Base-by-base conservation (phyloP, 2,797 vertebrate genomes). In the Hippopotamyrus pictus region DNA sequence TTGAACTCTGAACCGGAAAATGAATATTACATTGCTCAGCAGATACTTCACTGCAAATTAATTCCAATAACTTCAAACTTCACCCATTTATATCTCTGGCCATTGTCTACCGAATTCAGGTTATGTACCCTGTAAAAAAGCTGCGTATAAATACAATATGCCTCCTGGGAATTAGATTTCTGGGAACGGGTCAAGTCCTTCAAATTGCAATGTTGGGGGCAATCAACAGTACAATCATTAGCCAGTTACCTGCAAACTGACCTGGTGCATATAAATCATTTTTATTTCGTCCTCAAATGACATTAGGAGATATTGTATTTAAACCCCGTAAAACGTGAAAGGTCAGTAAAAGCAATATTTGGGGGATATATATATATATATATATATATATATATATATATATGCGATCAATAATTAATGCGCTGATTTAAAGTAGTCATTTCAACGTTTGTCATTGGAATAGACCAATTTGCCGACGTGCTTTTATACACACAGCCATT, bases 1-100 rank as follows among this genome's bases (percentile, higher is more conserved):
- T 44, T 79, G 73, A 44, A 79, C 73, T 79, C 73, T 79, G 37
- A 79, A 79, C 73, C 25, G 37, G 73, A 79, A 79, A 79, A 79
- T 41, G 37, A 79, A 79, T 17, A 79, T 79, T 44, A 79, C 73
- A 79, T 79, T 44, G 37, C 37, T 17, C 33, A 5, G 37, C 37
- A 79, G 73, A 79, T 44, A 44, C 14, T 79, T 79, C 33, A 79
- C 44, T 79, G 37, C 17, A 79, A 79, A 79, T 37, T 44, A 79
- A 79, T 41, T 41, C 73, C 73, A 44, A 79, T 41, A 44, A 7
- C 73, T 44, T 79, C 33, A 44, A 19, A 79, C 33, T 44, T 79
- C 73, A 44, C 14, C 73, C 37, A 79, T 79, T 79, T 79, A 79
- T 41, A 79, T 79, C 33, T 79, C 73, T 44, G 37, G 33, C 14